Evolutionary conservation across 2,797 vertebrate species (phyloP).

Genomic region (Otolemur crassicaudatus): DNA sequence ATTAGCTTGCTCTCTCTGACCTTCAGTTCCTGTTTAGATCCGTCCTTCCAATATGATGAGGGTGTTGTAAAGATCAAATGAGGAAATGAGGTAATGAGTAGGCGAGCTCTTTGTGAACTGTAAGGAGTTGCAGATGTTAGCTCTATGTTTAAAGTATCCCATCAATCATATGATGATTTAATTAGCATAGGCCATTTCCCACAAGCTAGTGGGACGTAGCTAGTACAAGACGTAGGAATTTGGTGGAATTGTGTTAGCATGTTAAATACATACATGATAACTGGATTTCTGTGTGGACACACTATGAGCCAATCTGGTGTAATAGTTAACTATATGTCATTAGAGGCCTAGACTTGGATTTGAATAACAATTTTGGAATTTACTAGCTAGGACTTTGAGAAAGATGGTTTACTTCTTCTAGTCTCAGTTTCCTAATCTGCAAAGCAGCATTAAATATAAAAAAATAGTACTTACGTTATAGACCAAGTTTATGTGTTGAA

Average conservation of each 20-base stretch:
- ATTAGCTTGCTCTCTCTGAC: slow-evolving; percentile 3
- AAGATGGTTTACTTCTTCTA: neutral
- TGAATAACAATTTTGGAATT: neutral
- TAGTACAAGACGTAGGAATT: slow-evolving; percentile 16
- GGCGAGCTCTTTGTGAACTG: neutral
- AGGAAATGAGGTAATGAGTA: neutral
- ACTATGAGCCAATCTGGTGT: neutral
- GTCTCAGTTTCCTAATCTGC: neutral
- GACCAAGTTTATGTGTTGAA: neutral
- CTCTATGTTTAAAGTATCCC: slow-evolving; percentile 12
- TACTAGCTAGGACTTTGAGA: neutral
- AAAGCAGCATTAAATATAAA: neutral
- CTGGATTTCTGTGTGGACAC: neutral
- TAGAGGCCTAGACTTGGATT: neutral
- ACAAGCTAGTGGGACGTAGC: neutral
- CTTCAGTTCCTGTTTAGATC: neutral
- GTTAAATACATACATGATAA: slow-evolving; percentile 6
- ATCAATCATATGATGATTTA: slow-evolving; percentile 7
- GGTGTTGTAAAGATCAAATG: neutral
- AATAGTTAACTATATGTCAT: neutral
- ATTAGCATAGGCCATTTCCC: slow-evolving; percentile 19
- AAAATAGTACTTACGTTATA: neutral
- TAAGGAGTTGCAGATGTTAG: slow-evolving; percentile 10
- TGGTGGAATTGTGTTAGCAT: neutral
- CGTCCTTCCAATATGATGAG: neutral